A percentile compares a stretch with the other conserved stretches of the same genome.
phyloP scores from a whole-genome alignment of 2,113 vertebrate species.

The Sterrhoptilus dennistouni region DNA sequence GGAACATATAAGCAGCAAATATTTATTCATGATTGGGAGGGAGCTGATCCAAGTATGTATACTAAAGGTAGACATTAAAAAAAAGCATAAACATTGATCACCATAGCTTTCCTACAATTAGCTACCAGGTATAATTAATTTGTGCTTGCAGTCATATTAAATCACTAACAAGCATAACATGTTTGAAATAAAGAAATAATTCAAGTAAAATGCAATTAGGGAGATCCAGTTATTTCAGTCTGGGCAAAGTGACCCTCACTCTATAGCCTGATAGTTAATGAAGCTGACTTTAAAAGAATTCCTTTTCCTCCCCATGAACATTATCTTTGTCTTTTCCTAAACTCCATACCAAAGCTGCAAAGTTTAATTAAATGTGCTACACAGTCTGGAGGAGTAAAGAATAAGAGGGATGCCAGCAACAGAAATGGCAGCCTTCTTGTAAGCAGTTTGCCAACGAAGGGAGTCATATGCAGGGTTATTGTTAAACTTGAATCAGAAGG shows the following conservation, averaged over 20 bases:
- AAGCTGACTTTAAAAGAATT: slow-evolving; percentile 57
- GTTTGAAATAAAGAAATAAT: slow-evolving; percentile 69
- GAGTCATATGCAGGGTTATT: not conserved
- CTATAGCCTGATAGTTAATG: slow-evolving; percentile 36
- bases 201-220: slow-evolving; percentile 64
- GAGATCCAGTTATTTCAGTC: slow-evolving; percentile 46
- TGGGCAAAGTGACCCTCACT: slow-evolving; percentile 66
- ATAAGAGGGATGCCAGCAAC: not conserved
- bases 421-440: not conserved
- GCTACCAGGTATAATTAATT: slow-evolving; percentile 66
- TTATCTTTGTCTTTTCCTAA: slow-evolving; percentile 54
- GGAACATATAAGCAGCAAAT: slow-evolving; percentile 53
- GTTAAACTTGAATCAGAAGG: not conserved
- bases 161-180: slow-evolving; percentile 66
- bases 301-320: slow-evolving; percentile 1
- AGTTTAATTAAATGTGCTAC: slow-evolving; percentile 45
- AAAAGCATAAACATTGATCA: slow-evolving; percentile 32
- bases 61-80: slow-evolving; percentile 34
- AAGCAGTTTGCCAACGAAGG: not conserved
- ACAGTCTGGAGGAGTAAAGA: slow-evolving; percentile 44
- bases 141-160: slow-evolving; percentile 60
- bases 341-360: slow-evolving; percentile 32
- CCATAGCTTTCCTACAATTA: slow-evolving; percentile 20
- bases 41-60: slow-evolving; percentile 16
- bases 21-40: slow-evolving; percentile 53